Conservation (phyloP, 2,888 invertebrate species). For the Caradrina clavipalpis region DNA sequence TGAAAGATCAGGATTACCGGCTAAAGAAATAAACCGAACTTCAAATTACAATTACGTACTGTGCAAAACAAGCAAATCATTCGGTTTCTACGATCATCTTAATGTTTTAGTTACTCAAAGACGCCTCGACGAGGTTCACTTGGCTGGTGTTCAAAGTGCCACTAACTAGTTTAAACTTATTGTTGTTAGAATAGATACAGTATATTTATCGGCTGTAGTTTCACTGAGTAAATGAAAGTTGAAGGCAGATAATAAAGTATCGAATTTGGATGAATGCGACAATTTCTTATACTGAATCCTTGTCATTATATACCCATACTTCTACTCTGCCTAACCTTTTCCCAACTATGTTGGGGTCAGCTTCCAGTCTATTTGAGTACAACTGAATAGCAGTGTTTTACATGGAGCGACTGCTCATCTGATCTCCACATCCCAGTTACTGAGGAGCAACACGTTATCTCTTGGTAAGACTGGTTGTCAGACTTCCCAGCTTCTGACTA, state of each 20-base stretch:
- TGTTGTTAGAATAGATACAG: constrained; percentile 3
- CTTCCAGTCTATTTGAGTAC: too few species aligned
- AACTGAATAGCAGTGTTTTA: too few species aligned
- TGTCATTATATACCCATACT: too few species aligned
- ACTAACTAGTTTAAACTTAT: constrained; percentile 16
- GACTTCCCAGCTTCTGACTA: too few species aligned
- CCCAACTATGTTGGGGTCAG: too few species aligned
- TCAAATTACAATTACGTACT: background rate
- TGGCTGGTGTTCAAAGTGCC: constrained; percentile 35
- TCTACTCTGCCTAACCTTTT: too few species aligned
- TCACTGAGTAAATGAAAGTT: constrained; percentile 16
- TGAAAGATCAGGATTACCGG: background rate
- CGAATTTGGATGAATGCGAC: background rate
- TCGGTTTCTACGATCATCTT: constrained; percentile 10
- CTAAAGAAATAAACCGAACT: background rate
- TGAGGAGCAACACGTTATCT: too few species aligned
- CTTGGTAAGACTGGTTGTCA: too few species aligned
- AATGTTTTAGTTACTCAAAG: constrained; percentile 20
- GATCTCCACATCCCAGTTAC: too few species aligned
- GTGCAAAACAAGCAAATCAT: constrained; percentile 24
- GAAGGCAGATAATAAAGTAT: constrained; percentile 3
- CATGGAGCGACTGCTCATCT: too few species aligned
- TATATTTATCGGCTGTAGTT: constrained; percentile 19
- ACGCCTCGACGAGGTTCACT: constrained; percentile 21
- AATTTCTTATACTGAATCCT: background rate